phyloP scores from a whole-genome alignment of 2,113 vertebrate genomes.

The Notothenia rossii region DNA sequence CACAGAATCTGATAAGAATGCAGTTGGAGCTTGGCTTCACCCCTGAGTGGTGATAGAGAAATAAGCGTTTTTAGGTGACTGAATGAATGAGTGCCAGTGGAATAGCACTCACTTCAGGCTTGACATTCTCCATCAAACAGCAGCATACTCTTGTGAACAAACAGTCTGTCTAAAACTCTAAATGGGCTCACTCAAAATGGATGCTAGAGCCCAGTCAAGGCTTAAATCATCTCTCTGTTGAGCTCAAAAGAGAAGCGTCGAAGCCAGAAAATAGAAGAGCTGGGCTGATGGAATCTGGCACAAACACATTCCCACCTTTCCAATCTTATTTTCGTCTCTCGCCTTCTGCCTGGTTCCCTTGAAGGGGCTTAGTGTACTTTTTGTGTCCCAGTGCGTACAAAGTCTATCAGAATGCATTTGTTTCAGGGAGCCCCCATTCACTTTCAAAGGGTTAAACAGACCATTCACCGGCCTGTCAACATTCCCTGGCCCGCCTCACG shows the following conservation, averaged over 20 bases:
- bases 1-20: slow-evolving; percentile 56
- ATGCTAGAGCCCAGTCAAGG: slow-evolving; percentile 79
- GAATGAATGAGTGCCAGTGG: slow-evolving; percentile 64
- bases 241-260: slow-evolving; percentile 79
- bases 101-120: slow-evolving; percentile 72
- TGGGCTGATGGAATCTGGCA: slow-evolving; percentile 83
- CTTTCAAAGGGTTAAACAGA: slow-evolving; percentile 99
- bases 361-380: slow-evolving; percentile 85
- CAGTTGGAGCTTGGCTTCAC: slow-evolving; percentile 47
- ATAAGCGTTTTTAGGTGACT: slow-evolving; percentile 67
- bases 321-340: slow-evolving; percentile 84
- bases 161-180: slow-evolving; percentile 81
- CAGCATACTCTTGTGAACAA: slow-evolving; percentile 76
- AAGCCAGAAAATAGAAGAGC: slow-evolving; percentile 81
- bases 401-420: slow-evolving; percentile 97
- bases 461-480: slow-evolving; percentile 98
- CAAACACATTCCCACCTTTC: slow-evolving; percentile 84
- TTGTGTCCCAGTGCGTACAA: slow-evolving; percentile 88
- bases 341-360: slow-evolving; percentile 79
- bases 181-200: slow-evolving; percentile 80
- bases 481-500: slow-evolving; percentile 88
- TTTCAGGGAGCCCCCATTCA: slow-evolving; percentile 92
- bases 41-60: slow-evolving; percentile 62
- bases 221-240: slow-evolving; percentile 83
- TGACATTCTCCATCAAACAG: slow-evolving; percentile 77